Evolutionary conservation across 2,888 invertebrate species (phyloP), one percentile per base, ranked within the genome.

Genomic region (Phorcus lineatus): DNA sequence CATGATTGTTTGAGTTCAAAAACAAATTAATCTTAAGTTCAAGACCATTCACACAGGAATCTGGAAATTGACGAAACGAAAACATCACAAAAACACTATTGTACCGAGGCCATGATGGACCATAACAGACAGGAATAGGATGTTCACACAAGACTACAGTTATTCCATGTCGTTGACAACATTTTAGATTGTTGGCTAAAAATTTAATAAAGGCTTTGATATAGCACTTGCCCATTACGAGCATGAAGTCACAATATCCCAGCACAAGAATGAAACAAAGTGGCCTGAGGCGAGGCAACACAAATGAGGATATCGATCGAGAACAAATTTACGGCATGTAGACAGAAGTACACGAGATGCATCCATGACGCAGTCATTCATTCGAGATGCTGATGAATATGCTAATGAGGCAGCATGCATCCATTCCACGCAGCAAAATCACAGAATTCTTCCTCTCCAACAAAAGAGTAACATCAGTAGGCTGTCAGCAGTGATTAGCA

Each of bases 181-280:
- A 47, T 47, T n/a, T 36, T 47, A 47, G 47, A 47, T 47, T 11
- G 11, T 9, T 11, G 11, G 47, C 28, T 62, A 62, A 62, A 62
- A 62, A 62, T 62, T 28, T 62, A 28, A 24, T 28, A 62, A 24
- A 62, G 62, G 62, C 62, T 62, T 28, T 62, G 16, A 47, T 62
- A 62, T 62, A 62, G 62, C 62, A 62, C 62, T 62, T 62, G 62
- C 62, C 62, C 62, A 62, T 24, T 11, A 17, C 62, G 28, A 62
- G 28, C 28, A 24, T 62, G 28, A 17, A 4, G 17, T 62, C 28
- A 62, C 24, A 57, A 62, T 28, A 16, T n/a, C 11, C 62, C 24
- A 13, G 17, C 28, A 1, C 19, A 57, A 57, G 24, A 57, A 57
- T 22, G 36, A 36, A 36, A 57, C 57, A 57, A 57, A 62, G 62